Base-by-base conservation (phyloP, 1,140 invertebrate species). In the Melipona quadrifasciata region DNA sequence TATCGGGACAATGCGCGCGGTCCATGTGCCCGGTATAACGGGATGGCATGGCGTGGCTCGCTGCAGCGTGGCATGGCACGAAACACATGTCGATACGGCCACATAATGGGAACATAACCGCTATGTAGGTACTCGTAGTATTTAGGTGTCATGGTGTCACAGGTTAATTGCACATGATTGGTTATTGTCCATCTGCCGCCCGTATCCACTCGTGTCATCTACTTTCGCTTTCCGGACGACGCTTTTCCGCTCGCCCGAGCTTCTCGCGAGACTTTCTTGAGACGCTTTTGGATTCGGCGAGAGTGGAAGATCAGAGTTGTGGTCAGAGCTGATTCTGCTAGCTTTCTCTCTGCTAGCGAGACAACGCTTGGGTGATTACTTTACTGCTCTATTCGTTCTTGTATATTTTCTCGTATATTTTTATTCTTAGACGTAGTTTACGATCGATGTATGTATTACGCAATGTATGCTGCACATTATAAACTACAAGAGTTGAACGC, bases 61-160 rank as follows among this genome's bases (percentile, higher is more conserved):
- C 55, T n/a, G 39, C 55, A 58, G 83, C 57, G 85, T 83, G 79
- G 78, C 81, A 84, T 83, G 91, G 90, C 92, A 87, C 87, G 91
- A 90, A 93, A 93, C 93, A 93, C 92, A 92, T 93, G 93, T 93
- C 93, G 92, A 93, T 93, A 93, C 90, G 88, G 92, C 92, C 93
- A 91, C 92, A 94, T 94, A 94, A 94, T 94, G 91, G 93, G 92
- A 92, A 94, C 92, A 93, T 94, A 93, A 94, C 92, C 90, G 89
- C 91, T 89, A 86, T 88, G 87, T 91, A 92, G 89, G 85, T 87
- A 89, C 87, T 85, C 77, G 76, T 78, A 91, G 91, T 93, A 93
- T 94, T 94, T 93, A 93, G 93, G 92, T 93, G 92, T 93, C 92
- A 93, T 88, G 87, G 91, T 93, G 93, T 93, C 91, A 92, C 87